Evolutionary conservation across 2,888 invertebrate species (phyloP).

Genomic region (Lysandra coridon): DNA sequence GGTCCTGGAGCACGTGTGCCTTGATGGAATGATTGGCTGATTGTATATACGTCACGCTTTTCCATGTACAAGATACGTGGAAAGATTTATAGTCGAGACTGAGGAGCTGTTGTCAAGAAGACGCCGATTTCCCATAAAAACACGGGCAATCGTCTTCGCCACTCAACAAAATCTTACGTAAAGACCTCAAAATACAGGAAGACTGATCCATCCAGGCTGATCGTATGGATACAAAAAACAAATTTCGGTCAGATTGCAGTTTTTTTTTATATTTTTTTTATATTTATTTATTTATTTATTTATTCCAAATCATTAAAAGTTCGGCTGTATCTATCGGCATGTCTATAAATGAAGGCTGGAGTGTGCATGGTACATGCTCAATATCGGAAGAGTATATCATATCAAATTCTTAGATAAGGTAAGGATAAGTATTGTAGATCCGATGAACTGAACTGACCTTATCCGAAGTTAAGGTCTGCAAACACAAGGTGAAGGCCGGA

Average conservation of each 20-base stretch:
- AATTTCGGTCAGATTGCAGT: too few species aligned
- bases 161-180: too few species aligned
- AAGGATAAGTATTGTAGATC: not conserved
- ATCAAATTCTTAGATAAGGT: not conserved
- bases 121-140: not conserved
- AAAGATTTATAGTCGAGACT: not conserved
- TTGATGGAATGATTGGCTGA: constrained; percentile 6
- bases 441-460: constrained; percentile 8
- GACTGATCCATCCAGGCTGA: too few species aligned
- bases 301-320: too few species aligned
- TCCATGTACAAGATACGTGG: constrained; percentile 1
- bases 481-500: constrained; percentile 6
- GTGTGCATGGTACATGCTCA: not conserved
- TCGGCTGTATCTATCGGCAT: too few species aligned
- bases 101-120: not conserved
- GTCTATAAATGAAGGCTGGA: not conserved
- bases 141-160: too few species aligned
- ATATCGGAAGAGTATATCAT: too few species aligned
- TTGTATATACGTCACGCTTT: constrained; percentile 15
- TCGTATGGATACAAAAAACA: too few species aligned
- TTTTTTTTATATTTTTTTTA: too few species aligned
- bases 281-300: too few species aligned
- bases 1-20: not conserved
- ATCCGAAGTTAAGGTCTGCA: constrained; percentile 6
- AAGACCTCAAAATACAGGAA: too few species aligned